These are phyloP conservation scores for Ramphastos sulfuratus DNA, from an alignment of 2,113 vertebrate genomes.

Conservation along the genomic window DNA sequence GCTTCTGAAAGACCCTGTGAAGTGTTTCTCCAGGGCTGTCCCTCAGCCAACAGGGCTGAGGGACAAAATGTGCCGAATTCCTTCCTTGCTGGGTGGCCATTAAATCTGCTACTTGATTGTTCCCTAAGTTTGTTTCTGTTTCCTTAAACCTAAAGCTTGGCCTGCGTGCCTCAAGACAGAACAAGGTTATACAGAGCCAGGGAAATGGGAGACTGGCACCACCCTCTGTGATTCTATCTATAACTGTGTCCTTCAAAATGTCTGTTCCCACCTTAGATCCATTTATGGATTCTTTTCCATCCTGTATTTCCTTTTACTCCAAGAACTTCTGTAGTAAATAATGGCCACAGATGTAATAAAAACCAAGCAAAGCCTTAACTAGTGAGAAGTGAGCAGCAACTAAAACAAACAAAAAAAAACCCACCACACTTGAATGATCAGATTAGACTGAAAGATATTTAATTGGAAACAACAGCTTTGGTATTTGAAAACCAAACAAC, in stretches of 20 bases:
- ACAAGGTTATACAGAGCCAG: neutral
- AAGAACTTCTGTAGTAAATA: neutral
- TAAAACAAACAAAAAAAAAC: neutral
- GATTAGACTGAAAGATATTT: conserved; percentile 72
- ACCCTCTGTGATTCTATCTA: neutral
- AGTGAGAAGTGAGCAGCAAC: neutral
- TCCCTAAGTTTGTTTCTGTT: fast-evolving
- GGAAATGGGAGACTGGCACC: neutral
- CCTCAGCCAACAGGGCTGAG: no score
- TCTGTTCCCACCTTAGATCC: neutral
- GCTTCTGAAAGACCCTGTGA: no score
- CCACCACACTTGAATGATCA: neutral
- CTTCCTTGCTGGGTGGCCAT: neutral
- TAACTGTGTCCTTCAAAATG: neutral
- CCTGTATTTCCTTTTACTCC: neutral
- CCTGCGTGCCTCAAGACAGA: neutral
- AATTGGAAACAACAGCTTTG: conserved; percentile 82
- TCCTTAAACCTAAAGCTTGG: neutral
- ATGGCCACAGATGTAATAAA: neutral
- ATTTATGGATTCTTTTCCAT: neutral
- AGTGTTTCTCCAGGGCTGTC: no score
- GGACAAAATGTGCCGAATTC: neutral
- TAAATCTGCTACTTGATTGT: neutral
- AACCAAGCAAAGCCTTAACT: no score
- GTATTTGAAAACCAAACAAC: conserved; percentile 77